Percentiles rank a stretch among this genome's conserved stretches.
phyloP scores from a whole-genome alignment of 2,113 vertebrate species.

The Myrmecobius fasciatus region DNA sequence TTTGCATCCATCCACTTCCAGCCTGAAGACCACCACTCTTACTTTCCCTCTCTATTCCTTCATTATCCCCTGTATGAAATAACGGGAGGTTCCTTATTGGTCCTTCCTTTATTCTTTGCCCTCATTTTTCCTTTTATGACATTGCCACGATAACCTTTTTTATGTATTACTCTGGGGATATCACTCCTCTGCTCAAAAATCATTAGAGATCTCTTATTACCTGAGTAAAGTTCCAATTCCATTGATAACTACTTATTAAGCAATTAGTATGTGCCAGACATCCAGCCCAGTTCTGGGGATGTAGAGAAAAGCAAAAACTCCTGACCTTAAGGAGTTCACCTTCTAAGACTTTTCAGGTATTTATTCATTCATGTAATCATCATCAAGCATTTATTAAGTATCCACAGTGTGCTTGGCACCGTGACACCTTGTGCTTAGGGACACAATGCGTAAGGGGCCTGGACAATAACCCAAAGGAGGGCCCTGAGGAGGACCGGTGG shows the following conservation, averaged over 20 bases:
- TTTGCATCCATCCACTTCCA: too few species aligned
- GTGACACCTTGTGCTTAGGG: too few species aligned
- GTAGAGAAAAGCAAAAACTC: not conserved
- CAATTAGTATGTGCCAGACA: not conserved
- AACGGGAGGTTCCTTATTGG: not conserved
- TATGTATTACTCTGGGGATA: not conserved
- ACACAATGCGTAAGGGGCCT: too few species aligned
- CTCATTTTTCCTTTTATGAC: not conserved
- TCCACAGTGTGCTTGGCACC: too few species aligned
- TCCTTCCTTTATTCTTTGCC: not conserved
- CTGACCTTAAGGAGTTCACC: not conserved
- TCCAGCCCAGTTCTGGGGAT: not conserved
- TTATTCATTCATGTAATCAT: too few species aligned
- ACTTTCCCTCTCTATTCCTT: not conserved
- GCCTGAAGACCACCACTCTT: not conserved
- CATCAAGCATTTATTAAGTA: too few species aligned
- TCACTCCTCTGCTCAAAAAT: not conserved
- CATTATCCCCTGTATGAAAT: not conserved
- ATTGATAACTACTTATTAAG: not conserved
- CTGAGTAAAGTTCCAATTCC: not conserved
- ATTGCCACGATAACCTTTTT: not conserved
- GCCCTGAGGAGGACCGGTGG: too few species aligned
- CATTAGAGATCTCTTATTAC: not conserved
- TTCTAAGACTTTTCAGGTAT: not conserved
- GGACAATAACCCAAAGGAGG: too few species aligned